Percentiles rank a stretch among this genome's conserved stretches.
Evolutionary conservation across 1,140 invertebrate species (phyloP).

Genomic region (Vollenhovia emeryi): DNA sequence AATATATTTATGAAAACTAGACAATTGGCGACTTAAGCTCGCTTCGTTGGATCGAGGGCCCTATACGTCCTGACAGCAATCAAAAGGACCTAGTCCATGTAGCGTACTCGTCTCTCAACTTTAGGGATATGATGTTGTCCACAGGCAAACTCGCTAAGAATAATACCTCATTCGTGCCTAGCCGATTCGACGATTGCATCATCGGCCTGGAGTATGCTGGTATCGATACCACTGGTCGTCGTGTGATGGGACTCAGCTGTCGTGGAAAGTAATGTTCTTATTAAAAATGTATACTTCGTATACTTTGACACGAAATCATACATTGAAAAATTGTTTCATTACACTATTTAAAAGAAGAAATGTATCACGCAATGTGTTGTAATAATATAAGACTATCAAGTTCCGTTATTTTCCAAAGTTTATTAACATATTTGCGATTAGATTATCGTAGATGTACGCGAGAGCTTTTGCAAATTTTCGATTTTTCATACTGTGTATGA

Average conservation of each 20-base stretch:
- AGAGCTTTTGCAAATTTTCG: neutral
- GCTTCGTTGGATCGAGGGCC: slow-evolving; percentile 92
- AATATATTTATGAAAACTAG: slow-evolving; percentile 35
- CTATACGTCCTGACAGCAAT: slow-evolving; percentile 75
- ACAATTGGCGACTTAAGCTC: slow-evolving; percentile 94
- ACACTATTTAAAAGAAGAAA: neutral
- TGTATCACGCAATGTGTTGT: neutral
- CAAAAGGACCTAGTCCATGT: slow-evolving; percentile 85
- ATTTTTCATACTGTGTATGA: neutral
- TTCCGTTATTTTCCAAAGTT: neutral
- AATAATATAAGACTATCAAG: neutral
- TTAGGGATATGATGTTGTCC: slow-evolving; percentile 92
- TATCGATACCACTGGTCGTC: slow-evolving; percentile 83
- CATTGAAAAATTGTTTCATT: neutral
- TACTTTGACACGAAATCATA: neutral
- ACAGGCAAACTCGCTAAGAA: slow-evolving; percentile 90
- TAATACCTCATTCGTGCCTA: slow-evolving; percentile 85
- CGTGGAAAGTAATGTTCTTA: slow-evolving; percentile 57
- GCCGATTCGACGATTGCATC: slow-evolving; percentile 88
- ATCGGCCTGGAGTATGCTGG: slow-evolving; percentile 93
- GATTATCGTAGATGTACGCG: neutral
- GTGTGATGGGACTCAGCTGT: slow-evolving; percentile 92
- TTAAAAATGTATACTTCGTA: neutral
- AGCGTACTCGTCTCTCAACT: slow-evolving; percentile 90
- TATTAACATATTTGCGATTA: neutral